Evolutionary conservation across 92 coral and sea anemone genomes (phyloP), one percentile per base, ranked within the genome.

Genomic region (Phenganax marumi): DNA sequence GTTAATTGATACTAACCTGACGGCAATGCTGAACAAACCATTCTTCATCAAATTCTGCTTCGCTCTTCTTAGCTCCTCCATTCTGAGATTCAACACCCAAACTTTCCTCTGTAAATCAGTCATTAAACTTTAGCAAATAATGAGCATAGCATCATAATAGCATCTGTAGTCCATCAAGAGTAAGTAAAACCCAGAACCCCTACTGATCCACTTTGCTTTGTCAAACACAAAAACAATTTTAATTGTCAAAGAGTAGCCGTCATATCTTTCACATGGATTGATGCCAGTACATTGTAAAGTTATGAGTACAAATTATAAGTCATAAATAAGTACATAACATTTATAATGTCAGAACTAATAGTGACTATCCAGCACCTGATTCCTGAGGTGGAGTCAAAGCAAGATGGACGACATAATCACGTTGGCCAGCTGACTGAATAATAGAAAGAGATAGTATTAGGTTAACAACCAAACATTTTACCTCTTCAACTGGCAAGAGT

Each of bases 21-120:
- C 87, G 92, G 56, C 97, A 88, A 86, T 95, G 98, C 60, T 95
- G 97, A 49, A 87, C 85, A 50, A 90, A 85, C 98, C 98, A 95
- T 33, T 78, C 89, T 75, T 92, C 97, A 50, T 90, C 91, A 71
- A 92, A 43, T 7, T 89, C 87, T 18, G 86, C 87, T 85, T 74
- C 63, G 60, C 51, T 12, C 54, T 81, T 19, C 50, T 86, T 49
- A 54, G 63, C 23, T 71, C 11, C 24, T 63, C 46, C 33, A 56
- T 48, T 80, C 57, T 71, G 51, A 75, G 68, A 23, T 55, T 80
- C 26, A 63, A 19, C 77, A 72, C 17, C 55, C 47, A 50, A 19
- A 72, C 0, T 0, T 0, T 49, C 56, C 11, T 43, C 52, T 43
- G 18, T 18, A 70, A 18, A 58, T 18, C 23, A 33, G 43, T 33